Base-by-base conservation (phyloP, 2,888 invertebrate species). In the Unio delphinus region DNA sequence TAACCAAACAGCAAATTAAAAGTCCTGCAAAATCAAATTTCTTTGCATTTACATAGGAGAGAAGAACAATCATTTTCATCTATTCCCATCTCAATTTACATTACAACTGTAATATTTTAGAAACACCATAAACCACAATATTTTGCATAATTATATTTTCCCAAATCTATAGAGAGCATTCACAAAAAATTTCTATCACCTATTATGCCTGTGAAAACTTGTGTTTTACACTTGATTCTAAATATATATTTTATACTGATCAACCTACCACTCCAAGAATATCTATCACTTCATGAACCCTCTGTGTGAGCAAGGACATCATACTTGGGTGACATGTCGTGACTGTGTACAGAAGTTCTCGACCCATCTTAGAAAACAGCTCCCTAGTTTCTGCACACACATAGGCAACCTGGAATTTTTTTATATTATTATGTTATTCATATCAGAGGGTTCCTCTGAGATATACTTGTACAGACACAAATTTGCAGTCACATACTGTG, bases 321-420 rank as follows among this genome's bases (percentile, higher is more conserved):
- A 95, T 91, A 70, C 92, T 91, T 0, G 95, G 94, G 90, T 95
- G 93, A 85, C 92, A 93, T 34, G 92, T 92, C 2, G 94, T 93
- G 65, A 95, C 91, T 85, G 94, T 93, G 0, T 93, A 92, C 65
- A 95, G 90, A 76, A 95, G 91, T 72, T 94, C 94, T 56, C 94
- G 91, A 0, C 94, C 93, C 62, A 93, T 93, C 90, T 95, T 95
- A 5, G 94, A 94, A 86, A 94, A 95, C 65, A 92, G 91, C 74
- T 95, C 94, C 82, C 94, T 92, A 0, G 95, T 95, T 63, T 92
- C 90, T 75, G 92, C 91, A 84, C 93, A 93, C 3, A 95, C 91
- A 89, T 94, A 95, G 67, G 95, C 94, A 87, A 95, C 93, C 94
- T 95, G 89, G 78, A 65, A 68, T 26, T 55, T n/a, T n/a, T 23